Conservation (phyloP, 2,797 vertebrate species). For the Tachyglossus aculeatus region DNA sequence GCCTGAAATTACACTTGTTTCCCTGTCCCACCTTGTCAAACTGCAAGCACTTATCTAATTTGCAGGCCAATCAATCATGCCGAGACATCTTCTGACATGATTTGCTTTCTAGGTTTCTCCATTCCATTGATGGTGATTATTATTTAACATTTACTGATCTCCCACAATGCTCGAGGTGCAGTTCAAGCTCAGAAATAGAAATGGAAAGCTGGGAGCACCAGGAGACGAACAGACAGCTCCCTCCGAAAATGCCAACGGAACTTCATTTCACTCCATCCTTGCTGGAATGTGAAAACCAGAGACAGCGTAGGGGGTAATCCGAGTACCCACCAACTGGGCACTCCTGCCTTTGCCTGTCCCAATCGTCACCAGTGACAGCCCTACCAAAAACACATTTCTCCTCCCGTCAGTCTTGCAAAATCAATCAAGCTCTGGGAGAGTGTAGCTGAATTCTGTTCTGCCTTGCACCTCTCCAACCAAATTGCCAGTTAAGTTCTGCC, state of each 20-base stretch:
- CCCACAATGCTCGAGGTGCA: background rate
- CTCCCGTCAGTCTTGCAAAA: background rate
- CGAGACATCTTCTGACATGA: background rate
- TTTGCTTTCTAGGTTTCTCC: background rate
- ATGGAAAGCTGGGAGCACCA: background rate
- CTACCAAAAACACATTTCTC: background rate
- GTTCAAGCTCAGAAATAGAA: background rate
- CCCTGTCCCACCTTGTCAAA: background rate
- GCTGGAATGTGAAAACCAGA: background rate
- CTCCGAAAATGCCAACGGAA: background rate
- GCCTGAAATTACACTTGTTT: background rate
- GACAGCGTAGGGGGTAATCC: background rate
- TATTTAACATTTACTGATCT: slow-evolving; percentile 3
- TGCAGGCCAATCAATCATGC: background rate
- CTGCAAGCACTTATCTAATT: background rate
- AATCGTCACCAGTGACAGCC: background rate
- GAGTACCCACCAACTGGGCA: background rate
- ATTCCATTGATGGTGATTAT: slow-evolving; percentile 1
- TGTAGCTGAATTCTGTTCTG: background rate
- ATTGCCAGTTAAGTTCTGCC: slow-evolving; percentile 15
- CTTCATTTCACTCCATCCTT: too few relatives aligned
- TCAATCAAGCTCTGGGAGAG: background rate
- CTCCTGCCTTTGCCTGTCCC: background rate
- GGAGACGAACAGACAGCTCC: background rate
- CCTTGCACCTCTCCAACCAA: background rate